phyloP scores from a whole-genome alignment of 1,140 invertebrate species.

The Drosophila miranda region DNA sequence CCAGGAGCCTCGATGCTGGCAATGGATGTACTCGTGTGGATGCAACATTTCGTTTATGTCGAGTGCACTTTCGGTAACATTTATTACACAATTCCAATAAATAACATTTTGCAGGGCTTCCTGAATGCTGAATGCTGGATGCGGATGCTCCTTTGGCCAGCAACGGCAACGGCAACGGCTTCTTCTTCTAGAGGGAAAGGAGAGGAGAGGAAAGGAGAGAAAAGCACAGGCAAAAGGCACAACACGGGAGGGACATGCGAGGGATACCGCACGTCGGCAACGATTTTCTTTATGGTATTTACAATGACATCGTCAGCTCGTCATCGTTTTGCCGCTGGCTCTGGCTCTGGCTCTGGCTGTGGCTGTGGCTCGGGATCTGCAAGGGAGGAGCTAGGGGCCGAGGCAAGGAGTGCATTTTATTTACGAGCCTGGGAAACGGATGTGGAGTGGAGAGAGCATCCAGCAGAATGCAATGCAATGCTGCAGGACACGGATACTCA shows the following conservation, averaged over 20 bases:
- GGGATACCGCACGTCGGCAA: slow-evolving; percentile 51
- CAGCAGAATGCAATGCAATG: too few relatives aligned
- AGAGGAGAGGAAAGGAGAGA: neutral
- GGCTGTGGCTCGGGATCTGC: too few relatives aligned
- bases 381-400: neutral
- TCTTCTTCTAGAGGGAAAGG: too few relatives aligned
- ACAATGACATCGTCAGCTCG: slow-evolving; percentile 75
- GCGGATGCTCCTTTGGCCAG: slow-evolving; percentile 14
- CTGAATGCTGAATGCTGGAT: slow-evolving; percentile 20
- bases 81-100: slow-evolving; percentile 78
- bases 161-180: too few relatives aligned
- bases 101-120: slow-evolving; percentile 72
- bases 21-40: slow-evolving; percentile 6
- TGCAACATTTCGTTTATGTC: slow-evolving; percentile 69
- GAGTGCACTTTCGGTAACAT: slow-evolving; percentile 75
- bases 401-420: slow-evolving; percentile 29
- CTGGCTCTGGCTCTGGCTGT: neutral
- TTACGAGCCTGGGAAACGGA: slow-evolving; percentile 20
- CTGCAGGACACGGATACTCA: too few relatives aligned
- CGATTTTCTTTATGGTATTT: slow-evolving; percentile 76
- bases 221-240: neutral
- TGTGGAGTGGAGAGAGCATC: too few relatives aligned
- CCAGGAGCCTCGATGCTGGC: neutral
- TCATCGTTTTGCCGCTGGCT: slow-evolving; percentile 64
- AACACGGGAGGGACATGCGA: neutral